phyloP scores from a whole-genome alignment of 2,888 invertebrate species.

The Yponomeuta evonymella region DNA sequence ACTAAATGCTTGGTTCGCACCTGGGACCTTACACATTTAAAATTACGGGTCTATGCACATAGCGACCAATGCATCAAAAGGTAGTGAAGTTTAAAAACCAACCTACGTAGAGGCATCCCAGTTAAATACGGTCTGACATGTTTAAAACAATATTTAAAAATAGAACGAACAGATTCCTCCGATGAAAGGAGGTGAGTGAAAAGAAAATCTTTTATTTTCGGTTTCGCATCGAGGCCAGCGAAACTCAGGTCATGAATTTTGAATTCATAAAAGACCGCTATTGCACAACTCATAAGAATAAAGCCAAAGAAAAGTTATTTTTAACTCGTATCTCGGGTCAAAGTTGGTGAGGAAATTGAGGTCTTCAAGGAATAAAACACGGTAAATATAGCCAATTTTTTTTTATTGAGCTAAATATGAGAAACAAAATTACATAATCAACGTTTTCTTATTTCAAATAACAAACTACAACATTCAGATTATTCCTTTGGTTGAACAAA shows the following conservation, averaged over 20 bases:
- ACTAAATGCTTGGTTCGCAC: no score
- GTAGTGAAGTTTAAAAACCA: no score
- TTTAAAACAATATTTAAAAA: slow-evolving; percentile 26
- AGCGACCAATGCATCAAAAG: no score
- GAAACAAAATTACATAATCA: no score
- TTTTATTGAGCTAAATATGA: neutral
- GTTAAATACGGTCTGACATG: slow-evolving; percentile 13
- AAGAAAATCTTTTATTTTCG: slow-evolving; percentile 20
- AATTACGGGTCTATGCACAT: no score
- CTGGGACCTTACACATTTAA: no score
- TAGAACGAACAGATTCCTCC: slow-evolving; percentile 24
- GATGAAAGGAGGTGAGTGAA: slow-evolving; percentile 23
- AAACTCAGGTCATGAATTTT: slow-evolving; percentile 11
- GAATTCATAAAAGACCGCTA: slow-evolving; percentile 8
- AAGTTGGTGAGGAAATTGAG: neutral
- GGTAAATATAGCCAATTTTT: neutral
- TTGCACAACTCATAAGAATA: slow-evolving; percentile 1
- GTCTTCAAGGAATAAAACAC: neutral
- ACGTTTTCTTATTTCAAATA: no score
- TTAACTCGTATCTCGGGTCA: neutral
- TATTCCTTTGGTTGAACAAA: no score
- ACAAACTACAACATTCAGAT: no score
- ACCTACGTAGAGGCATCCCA: no score
- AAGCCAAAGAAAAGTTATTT: slow-evolving; percentile 4
- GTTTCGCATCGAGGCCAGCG: slow-evolving; percentile 18